Conservation (phyloP, 2,797 vertebrate genomes). For the Ctenosaura bakeri region DNA sequence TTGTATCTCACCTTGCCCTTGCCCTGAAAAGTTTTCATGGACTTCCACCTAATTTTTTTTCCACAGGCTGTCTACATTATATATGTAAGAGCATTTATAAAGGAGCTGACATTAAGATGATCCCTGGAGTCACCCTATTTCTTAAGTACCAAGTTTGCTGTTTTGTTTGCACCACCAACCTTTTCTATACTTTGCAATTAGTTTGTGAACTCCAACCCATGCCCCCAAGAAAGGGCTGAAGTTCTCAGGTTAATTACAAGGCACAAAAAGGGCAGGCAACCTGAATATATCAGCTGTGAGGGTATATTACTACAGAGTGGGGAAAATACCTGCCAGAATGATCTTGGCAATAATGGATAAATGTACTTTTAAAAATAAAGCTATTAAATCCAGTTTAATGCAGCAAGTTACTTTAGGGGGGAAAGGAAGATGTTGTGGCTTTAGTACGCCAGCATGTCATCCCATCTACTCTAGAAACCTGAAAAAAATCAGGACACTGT, state of each 20-base stretch:
- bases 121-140: background rate
- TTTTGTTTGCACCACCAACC: background rate
- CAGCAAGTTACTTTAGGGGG: background rate
- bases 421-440: background rate
- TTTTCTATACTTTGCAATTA: slow-evolving; percentile 19
- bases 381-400: background rate
- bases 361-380: background rate
- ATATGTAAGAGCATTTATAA: slow-evolving; percentile 5
- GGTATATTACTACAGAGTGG: slow-evolving; percentile 2
- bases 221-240: slow-evolving; percentile 10
- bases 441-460: background rate
- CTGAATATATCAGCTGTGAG: background rate
- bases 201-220: background rate
- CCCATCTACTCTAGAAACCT: background rate
- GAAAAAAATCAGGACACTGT: background rate
- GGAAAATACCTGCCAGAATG: background rate
- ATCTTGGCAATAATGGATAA: background rate
- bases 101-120: background rate
- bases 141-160: background rate
- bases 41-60: background rate
- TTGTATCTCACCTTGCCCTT: background rate
- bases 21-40: background rate
- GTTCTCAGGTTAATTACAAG: slow-evolving; percentile 23
- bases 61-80: background rate
- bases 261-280: background rate